A percentile compares a stretch with the other conserved stretches of the same genome.
These are phyloP conservation scores for Drosophila prosaltans DNA, from an alignment of 1,140 invertebrate genomes.

Conservation along the genomic window DNA sequence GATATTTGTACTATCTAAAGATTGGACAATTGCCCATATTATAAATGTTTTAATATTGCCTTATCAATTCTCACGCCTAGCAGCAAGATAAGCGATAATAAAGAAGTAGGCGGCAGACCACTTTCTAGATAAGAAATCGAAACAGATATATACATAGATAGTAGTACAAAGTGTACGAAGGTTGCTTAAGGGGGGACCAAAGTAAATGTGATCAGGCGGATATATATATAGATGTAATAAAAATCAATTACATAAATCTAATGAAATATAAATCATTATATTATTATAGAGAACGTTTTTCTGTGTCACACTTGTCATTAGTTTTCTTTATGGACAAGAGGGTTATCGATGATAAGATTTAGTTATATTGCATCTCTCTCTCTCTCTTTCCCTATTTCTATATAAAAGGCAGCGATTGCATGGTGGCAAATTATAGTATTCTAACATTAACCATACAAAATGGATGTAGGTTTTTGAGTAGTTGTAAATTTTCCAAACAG, in stretches of 20 bases:
- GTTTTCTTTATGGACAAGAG: slow-evolving; percentile 3
- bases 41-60: slow-evolving; percentile 38
- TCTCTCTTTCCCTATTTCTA: neutral
- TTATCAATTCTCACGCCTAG: slow-evolving; percentile 45
- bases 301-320: neutral
- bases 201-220: neutral
- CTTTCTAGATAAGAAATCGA: slow-evolving; percentile 33
- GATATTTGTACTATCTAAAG: slow-evolving; percentile 12
- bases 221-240: neutral
- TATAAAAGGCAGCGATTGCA: slow-evolving; percentile 47
- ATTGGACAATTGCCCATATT: slow-evolving; percentile 11
- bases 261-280: neutral
- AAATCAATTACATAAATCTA: neutral
- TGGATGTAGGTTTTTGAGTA: slow-evolving; percentile 66
- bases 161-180: neutral
- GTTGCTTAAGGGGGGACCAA: neutral
- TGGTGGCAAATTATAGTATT: slow-evolving; percentile 47
- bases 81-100: slow-evolving; percentile 46
- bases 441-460: slow-evolving; percentile 37
- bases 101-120: slow-evolving; percentile 19
- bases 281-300: neutral
- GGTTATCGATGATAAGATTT: slow-evolving; percentile 49
- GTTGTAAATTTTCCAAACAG: no score
- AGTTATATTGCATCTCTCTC: slow-evolving; percentile 35
- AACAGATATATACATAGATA: neutral